Evolutionary conservation across 2,888 invertebrate species (phyloP), one percentile per base, ranked within the genome.

Genomic region (Callyntrura sp.): DNA sequence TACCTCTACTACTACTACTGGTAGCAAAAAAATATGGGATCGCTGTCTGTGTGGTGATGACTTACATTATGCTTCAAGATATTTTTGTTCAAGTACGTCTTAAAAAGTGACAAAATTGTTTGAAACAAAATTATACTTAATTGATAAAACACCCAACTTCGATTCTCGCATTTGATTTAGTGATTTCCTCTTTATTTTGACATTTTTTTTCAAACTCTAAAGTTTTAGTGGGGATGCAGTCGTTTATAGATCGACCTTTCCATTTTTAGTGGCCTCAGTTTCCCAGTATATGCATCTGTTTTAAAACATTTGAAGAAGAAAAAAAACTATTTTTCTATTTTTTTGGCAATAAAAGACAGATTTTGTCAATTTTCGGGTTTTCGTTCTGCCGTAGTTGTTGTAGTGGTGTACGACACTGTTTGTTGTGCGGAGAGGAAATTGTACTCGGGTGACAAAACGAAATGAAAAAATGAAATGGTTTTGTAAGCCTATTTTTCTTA

Each of bases 371-470:
- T 51, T 9, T 62, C 12, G 25, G 25, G 12, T 25, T 12, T 11
- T 35, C 78, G 0, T 57, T 17, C 12, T 57, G 11, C 23, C 11
- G 1, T n/a, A 23, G 20, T n/a, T 9, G 51, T 48, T 25, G 0
- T 48, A n/a, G 51, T n/a, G 9, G 9, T 8, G 14, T 11, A 35
- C 8, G n/a, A n/a, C n/a, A n/a, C n/a, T n/a, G n/a, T n/a, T n/a
- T 14, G n/a, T 35, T 35, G 35, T 35, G 68, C 23, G 0, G n/a
- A 88, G 84, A 79, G 78, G 84, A 88, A 84, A 65, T 62, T 25
- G 81, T 68, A 70, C 78, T 68, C 84, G 88, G 85, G 89, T 85
- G 85, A 89, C 85, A 79, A 85, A 89, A 89, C 20, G 57, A 85
- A 89, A 81, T 89, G 76, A 76, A 83, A 60, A 85, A 89, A 81